These are phyloP conservation scores for Melanotaenia parkinsoni DNA, from an alignment of 2,797 vertebrate genomes.

Conservation along the genomic window DNA sequence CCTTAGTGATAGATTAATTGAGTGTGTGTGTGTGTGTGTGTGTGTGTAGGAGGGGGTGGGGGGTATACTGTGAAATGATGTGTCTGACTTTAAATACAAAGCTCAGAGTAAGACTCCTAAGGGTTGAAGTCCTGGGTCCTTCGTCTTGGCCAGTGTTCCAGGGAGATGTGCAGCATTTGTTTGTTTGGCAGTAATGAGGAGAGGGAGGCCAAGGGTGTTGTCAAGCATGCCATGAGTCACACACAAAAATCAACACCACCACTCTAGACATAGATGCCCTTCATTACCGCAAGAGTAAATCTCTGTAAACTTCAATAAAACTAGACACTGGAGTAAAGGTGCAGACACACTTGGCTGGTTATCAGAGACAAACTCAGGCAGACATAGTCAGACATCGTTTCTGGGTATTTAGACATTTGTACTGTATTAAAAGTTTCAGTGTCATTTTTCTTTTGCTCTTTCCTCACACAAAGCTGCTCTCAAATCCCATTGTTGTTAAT, in stretches of 20 bases:
- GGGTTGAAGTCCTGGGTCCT: constrained; percentile 42
- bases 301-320: constrained; percentile 63
- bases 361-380: constrained; percentile 23
- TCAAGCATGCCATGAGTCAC: constrained; percentile 45
- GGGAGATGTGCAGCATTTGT: constrained; percentile 54
- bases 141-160: constrained; percentile 26
- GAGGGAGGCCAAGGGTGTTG: constrained; percentile 50
- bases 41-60: no score
- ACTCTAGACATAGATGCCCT: constrained; percentile 35
- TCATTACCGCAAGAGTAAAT: constrained; percentile 60
- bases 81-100: constrained; percentile 30
- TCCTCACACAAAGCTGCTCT: constrained; percentile 18
- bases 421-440: constrained; percentile 44
- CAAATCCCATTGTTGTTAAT: constrained; percentile 53
- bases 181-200: constrained; percentile 72
- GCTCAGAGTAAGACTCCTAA: constrained; percentile 32
- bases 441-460: constrained; percentile 28
- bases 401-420: constrained; percentile 1
- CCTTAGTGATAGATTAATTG: constrained; percentile 1
- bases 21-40: not conserved
- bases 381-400: constrained; percentile 19
- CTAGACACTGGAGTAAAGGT: constrained; percentile 23
- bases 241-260: constrained; percentile 19
- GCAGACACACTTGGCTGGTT: constrained; percentile 27
- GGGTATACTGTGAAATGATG: not conserved